phyloP scores from a whole-genome alignment of 2,888 invertebrate genomes.

The Lysandra bellargus region DNA sequence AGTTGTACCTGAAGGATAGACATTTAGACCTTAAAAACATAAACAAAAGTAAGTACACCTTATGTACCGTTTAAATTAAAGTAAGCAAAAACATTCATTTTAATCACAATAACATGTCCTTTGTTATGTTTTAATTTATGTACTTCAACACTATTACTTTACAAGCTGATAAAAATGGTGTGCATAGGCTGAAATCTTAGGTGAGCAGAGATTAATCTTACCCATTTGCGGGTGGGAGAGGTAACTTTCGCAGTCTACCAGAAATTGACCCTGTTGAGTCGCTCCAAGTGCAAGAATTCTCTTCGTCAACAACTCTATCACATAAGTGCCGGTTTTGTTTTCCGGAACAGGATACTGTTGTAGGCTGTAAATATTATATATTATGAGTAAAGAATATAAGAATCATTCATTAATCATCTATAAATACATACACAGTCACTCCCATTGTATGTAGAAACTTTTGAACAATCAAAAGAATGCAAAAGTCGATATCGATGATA shows the following conservation, averaged over 20 bases:
- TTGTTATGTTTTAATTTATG: too few species aligned
- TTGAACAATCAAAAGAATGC: not conserved
- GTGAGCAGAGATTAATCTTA: constrained; percentile 43
- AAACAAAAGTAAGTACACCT: not conserved
- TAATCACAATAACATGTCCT: not conserved
- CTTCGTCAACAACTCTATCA: constrained; percentile 92
- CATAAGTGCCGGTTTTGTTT: constrained; percentile 93
- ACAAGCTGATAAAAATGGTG: not conserved
- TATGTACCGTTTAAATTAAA: not conserved
- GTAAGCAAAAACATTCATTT: not conserved
- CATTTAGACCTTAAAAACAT: not conserved
- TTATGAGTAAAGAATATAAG: not conserved
- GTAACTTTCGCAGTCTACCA: constrained; percentile 97
- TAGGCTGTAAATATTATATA: constrained; percentile 72
- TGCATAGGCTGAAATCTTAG: not conserved
- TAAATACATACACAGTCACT: constrained; percentile 81
- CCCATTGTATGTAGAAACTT: constrained; percentile 69
- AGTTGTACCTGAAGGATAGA: constrained; percentile 80
- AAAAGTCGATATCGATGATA: not conserved
- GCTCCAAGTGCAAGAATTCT: constrained; percentile 93
- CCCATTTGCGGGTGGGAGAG: constrained; percentile 88
- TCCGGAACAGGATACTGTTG: constrained; percentile 93
- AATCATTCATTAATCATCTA: not conserved
- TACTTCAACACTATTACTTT: too few species aligned
- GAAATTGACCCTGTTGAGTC: constrained; percentile 91